A percentile compares a stretch with the other conserved stretches of the same genome.
Conservation (phyloP, 2,888 invertebrate species). For the Mythimna ferrago region DNA sequence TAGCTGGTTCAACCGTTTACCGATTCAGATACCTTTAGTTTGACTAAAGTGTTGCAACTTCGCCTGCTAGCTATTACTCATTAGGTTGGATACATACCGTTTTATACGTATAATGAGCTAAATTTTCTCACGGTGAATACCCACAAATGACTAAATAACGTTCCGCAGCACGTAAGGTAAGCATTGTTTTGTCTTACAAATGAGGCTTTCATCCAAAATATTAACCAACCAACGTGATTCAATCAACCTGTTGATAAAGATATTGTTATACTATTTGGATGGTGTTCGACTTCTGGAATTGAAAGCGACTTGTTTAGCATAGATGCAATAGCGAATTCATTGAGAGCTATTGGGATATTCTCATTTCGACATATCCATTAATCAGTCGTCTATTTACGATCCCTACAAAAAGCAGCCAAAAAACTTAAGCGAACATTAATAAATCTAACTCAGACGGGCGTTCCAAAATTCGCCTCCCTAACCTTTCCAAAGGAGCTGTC, state of each 20-base stretch:
- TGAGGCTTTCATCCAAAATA: constrained; percentile 49
- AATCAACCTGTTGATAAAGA: constrained; percentile 25
- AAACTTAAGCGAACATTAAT: constrained; percentile 29
- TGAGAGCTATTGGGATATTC: neutral
- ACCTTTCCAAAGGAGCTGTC: constrained; percentile 29
- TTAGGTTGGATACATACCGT: constrained; percentile 52
- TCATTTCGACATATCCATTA: neutral
- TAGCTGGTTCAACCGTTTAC: constrained; percentile 30
- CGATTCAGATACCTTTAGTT: constrained; percentile 25
- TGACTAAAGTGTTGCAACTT: constrained; percentile 41
- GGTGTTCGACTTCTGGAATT: constrained; percentile 8
- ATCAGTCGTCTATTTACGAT: constrained; percentile 1
- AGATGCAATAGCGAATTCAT: neutral
- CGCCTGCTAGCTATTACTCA: constrained; percentile 50
- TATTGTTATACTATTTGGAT: constrained; percentile 19
- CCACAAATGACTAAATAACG: constrained; percentile 61
- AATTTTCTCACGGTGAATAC: constrained; percentile 62
- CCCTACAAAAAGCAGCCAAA: neutral
- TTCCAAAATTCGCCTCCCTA: constrained; percentile 18
- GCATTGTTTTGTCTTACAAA: constrained; percentile 55
- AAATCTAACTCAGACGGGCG: constrained; percentile 37
- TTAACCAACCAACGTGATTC: constrained; percentile 18
- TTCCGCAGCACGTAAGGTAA: constrained; percentile 46
- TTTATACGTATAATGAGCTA: constrained; percentile 53
- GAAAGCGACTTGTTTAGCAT: neutral